Evolutionary conservation across 2,888 invertebrate species (phyloP).

Genomic region (Polymixis flavicincta): DNA sequence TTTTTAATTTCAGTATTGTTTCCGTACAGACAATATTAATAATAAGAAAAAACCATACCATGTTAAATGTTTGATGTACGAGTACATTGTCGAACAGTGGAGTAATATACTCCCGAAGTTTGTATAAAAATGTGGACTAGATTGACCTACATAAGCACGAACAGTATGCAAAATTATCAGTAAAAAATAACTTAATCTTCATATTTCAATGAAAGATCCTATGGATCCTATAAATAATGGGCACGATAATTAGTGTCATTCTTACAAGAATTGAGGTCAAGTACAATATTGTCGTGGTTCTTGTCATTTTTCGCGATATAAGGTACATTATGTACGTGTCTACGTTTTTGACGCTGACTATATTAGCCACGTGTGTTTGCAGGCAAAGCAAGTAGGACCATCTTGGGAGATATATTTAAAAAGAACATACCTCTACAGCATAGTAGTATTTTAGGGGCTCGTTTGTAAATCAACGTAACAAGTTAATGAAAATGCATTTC

Average conservation of each 20-base stretch:
- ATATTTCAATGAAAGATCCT: not conserved
- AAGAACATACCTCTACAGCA: not conserved
- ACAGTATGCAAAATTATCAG: not conserved
- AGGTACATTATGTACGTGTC: not conserved
- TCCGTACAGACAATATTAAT: too few species aligned
- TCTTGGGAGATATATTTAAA: not conserved
- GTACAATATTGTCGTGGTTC: not conserved
- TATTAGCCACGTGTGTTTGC: not conserved
- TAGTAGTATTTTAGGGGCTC: too few species aligned
- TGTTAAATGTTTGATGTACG: too few species aligned
- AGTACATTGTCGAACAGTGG: too few species aligned
- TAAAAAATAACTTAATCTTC: not conserved
- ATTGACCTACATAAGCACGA: too few species aligned
- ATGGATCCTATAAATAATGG: not conserved
- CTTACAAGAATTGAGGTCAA: not conserved
- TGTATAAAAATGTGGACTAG: too few species aligned
- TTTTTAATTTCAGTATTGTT: too few species aligned
- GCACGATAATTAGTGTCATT: not conserved
- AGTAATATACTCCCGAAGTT: too few species aligned
- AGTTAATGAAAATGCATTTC: not conserved
- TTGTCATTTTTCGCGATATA: too few species aligned
- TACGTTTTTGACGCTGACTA: not conserved
- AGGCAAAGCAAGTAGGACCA: not conserved
- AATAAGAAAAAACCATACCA: too few species aligned
- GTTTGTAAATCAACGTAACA: not conserved